Percentiles rank a stretch among this genome's conserved stretches.
These are phyloP conservation scores for Chaetodon trifascialis DNA, from an alignment of 2,113 vertebrate genomes.

Conservation along the genomic window DNA sequence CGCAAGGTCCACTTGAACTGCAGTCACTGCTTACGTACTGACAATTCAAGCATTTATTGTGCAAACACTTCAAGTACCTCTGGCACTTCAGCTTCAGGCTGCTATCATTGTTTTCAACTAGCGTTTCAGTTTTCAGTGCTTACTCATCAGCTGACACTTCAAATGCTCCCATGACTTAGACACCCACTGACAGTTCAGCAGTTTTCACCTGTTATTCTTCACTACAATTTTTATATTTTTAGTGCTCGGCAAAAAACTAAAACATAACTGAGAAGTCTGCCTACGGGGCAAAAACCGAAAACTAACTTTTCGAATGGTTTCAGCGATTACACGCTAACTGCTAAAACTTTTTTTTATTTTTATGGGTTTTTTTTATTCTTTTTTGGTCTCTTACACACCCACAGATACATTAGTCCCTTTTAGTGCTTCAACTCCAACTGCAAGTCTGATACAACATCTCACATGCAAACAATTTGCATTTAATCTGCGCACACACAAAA, in stretches of 20 bases:
- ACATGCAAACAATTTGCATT: not conserved
- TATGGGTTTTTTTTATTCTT: not conserved
- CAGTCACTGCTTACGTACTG: not conserved
- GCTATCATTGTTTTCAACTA: not conserved
- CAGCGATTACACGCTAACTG: not conserved
- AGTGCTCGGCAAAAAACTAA: too few relatives aligned
- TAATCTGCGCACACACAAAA: too few relatives aligned
- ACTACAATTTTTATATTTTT: not conserved
- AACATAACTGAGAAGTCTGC: not conserved
- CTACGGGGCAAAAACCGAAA: not conserved
- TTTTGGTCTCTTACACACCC: not conserved
- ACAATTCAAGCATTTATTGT: not conserved
- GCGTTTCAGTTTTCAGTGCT: not conserved
- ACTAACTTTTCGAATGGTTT: not conserved
- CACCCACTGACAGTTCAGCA: not conserved
- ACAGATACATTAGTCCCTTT: not conserved
- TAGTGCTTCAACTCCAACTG: not conserved
- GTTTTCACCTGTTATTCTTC: not conserved
- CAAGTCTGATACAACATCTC: not conserved
- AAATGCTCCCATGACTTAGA: not conserved
- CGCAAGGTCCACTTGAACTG: not conserved
- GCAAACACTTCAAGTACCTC: not conserved
- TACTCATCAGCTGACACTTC: not conserved
- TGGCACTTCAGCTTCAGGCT: not conserved
- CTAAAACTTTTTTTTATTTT: not conserved